These are phyloP conservation scores for Serinus canaria DNA, from an alignment of 2,113 vertebrate species.

Conservation along the genomic window DNA sequence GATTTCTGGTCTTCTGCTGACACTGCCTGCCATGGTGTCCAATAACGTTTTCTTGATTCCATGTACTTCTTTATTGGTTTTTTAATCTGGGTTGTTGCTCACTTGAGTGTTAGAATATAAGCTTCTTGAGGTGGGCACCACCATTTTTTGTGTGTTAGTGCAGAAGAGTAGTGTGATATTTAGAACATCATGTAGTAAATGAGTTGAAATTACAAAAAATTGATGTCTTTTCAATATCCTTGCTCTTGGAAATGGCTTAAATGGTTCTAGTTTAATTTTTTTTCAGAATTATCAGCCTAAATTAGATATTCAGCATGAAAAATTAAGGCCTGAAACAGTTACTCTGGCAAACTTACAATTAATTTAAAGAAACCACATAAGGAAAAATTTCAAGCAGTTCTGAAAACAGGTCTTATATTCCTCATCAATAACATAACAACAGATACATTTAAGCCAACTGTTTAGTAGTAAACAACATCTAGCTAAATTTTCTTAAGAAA, in stretches of 20 bases:
- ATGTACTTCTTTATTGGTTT: neutral
- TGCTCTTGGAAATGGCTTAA: neutral
- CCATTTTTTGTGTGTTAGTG: neutral
- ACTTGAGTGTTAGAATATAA: neutral
- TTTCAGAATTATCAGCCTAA: neutral
- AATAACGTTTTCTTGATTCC: neutral
- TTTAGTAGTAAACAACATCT: neutral
- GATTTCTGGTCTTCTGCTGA: neutral
- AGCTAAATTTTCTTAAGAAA: neutral
- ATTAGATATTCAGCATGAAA: neutral
- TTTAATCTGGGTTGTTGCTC: neutral
- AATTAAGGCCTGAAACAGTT: neutral
- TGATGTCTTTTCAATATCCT: neutral
- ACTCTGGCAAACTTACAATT: neutral
- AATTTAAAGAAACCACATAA: neutral
- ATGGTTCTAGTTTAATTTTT: neutral
- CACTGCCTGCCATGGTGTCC: neutral
- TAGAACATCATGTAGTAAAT: neutral
- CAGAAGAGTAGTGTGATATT: neutral
- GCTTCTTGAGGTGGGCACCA: neutral
- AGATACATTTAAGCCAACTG: neutral
- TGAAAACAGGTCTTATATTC: neutral
- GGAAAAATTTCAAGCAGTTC: neutral
- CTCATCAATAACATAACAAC: neutral
- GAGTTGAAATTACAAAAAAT: neutral